Evolutionary conservation across 2,888 invertebrate species (phyloP).

Genomic region (Chrysina gloriosa): DNA sequence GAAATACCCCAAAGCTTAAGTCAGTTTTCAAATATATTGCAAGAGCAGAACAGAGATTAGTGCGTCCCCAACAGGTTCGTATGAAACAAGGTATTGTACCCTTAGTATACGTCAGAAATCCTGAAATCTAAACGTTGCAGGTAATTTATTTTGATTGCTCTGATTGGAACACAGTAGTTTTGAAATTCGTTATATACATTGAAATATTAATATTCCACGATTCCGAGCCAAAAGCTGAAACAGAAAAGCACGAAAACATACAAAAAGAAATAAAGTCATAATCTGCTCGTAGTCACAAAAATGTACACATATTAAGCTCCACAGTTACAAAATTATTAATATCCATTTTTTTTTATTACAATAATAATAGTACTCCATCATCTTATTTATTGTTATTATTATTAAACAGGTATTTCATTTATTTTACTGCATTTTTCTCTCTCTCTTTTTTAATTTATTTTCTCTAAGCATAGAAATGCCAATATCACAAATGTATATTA

Average conservation of each 20-base stretch:
- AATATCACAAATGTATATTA: conserved; percentile 47
- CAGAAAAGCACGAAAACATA: conserved; percentile 1
- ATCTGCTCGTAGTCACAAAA: conserved; percentile 3
- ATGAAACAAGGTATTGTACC: too few species aligned
- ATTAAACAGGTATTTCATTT: conserved; percentile 37
- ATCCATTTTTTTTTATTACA: conserved; percentile 1
- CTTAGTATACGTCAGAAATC: too few species aligned
- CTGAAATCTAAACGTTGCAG: too few species aligned
- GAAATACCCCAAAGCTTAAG: too few species aligned
- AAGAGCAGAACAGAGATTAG: too few species aligned
- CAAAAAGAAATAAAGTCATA: background rate
- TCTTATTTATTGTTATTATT: conserved; percentile 29
- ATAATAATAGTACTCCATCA: conserved; percentile 27
- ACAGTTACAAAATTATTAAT: conserved; percentile 40
- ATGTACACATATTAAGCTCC: conserved; percentile 37
- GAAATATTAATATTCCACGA: too few species aligned
- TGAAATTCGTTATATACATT: too few species aligned
- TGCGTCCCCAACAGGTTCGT: too few species aligned
- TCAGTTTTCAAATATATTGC: too few species aligned
- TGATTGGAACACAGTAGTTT: too few species aligned
- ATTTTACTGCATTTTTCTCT: conserved; percentile 21
- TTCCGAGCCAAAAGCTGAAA: background rate
- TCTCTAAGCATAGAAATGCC: conserved; percentile 48
- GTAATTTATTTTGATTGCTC: too few species aligned
- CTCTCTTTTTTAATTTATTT: conserved; percentile 35